Evolutionary conservation across 1,140 invertebrate genomes (phyloP).

Genomic region (Drosophila ercepeae): DNA sequence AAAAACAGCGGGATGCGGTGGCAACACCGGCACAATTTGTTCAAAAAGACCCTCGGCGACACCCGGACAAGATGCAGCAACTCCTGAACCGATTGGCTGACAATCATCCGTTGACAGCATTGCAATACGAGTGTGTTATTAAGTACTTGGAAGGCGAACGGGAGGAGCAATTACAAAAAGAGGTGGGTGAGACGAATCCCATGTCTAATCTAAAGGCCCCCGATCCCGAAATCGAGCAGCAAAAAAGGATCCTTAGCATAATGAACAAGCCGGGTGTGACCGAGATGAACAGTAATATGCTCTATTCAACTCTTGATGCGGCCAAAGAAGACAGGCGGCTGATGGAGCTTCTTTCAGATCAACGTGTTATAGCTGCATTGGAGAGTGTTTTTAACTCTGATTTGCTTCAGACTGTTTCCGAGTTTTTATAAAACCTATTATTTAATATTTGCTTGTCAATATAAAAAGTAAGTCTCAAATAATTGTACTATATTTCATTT

Average conservation of each 20-base stretch:
- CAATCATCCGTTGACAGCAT: constrained; percentile 90
- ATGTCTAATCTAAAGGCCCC: constrained; percentile 62
- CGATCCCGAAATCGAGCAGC: constrained; percentile 87
- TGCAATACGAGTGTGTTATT: constrained; percentile 92
- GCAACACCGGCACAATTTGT: not conserved
- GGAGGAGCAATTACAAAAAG: constrained; percentile 89
- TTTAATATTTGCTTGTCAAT: too few species aligned
- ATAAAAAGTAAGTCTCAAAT: too few species aligned
- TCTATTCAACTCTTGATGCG: constrained; percentile 56
- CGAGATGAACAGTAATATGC: constrained; percentile 45
- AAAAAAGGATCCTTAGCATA: constrained; percentile 93
- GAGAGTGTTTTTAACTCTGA: constrained; percentile 83
- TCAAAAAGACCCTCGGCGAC: constrained; percentile 76
- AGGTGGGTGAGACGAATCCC: constrained; percentile 86
- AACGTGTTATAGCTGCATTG: constrained; percentile 90
- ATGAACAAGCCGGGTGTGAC: constrained; percentile 87
- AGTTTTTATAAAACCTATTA: constrained; percentile 32
- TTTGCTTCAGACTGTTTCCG: constrained; percentile 36
- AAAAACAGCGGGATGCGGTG: constrained; percentile 85
- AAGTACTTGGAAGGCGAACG: constrained; percentile 91
- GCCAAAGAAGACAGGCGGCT: constrained; percentile 51
- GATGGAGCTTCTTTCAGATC: constrained; percentile 84
- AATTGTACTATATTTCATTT: too few species aligned
- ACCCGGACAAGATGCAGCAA: constrained; percentile 90
- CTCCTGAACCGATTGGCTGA: constrained; percentile 92